Base-by-base conservation (phyloP, 2,888 invertebrate genomes). In the Diadegma fenestrale region DNA sequence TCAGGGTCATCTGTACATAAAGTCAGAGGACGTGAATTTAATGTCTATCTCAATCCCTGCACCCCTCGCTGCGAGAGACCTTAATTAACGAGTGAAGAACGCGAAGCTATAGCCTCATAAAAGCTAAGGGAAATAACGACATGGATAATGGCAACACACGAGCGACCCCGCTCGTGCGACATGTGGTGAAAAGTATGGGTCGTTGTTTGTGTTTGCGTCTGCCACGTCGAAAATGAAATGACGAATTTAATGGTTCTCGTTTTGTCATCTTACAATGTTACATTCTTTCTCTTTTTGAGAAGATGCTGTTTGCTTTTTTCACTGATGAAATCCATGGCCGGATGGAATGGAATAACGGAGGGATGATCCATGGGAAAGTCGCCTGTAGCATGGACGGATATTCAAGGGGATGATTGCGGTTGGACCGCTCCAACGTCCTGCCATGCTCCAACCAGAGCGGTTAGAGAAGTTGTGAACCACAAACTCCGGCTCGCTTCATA, bases 31-130 rank as follows among this genome's bases (percentile, higher is more conserved):
- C 22, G 14, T 61, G 14, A 17, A 54, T n/a, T 48, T 7, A 58
- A 72, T 54, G 85, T 51, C 54, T 80, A 79, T 79, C 45, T 71
- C 68, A 80, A 82, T 77, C 81, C 85, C 82, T 85, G 75, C 85
- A 14, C 26, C 26, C 4, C 58, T 26, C 26, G 26, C 26, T 41
- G 85, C 87, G 87, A 86, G 87, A 87, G 86, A 86, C 88, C 89
- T 91, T 91, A 90, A 91, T 90, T 89, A 91, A 90, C 90, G 90
- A 90, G 90, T 88, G 89, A 90, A 90, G 89, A 89, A 90, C 88
- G 89, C 90, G 89, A 89, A 91, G 90, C 91, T 90, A 90, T 89
- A 89, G 87, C 90, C 73, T 88, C 89, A 89, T 91, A 91, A 91
- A 91, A 91, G 90, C 89, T 71, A 33, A 87, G 87, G 87, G 88